phyloP scores from a whole-genome alignment of 2,113 vertebrate genomes.

The Haemorhous mexicanus region DNA sequence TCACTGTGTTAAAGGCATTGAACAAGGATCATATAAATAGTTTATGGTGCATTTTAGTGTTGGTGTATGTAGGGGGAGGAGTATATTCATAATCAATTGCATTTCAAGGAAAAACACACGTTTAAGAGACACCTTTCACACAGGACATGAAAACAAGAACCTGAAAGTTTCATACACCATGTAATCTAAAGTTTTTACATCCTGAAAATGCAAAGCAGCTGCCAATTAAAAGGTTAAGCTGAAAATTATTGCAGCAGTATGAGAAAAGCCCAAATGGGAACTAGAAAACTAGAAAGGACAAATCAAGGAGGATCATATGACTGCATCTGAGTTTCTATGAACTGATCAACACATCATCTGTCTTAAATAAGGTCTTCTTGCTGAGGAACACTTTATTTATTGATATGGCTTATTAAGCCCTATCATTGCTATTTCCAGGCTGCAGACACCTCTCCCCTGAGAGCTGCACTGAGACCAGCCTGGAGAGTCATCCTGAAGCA shows the following conservation, averaged over 20 bases:
- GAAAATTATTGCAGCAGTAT: background rate
- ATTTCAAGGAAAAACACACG: background rate
- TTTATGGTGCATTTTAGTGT: background rate
- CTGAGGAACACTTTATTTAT: background rate
- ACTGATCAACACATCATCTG: background rate
- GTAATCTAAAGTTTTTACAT: background rate
- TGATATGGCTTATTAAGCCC: background rate
- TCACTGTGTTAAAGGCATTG: background rate
- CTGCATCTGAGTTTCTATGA: background rate
- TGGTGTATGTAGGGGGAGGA: background rate
- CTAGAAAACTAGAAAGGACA: background rate
- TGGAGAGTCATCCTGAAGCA: background rate
- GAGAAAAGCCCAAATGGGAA: background rate
- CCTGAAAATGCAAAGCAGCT: background rate
- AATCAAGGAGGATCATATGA: background rate
- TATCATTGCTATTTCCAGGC: background rate
- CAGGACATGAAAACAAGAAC: background rate
- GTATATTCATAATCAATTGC: background rate
- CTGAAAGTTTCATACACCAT: rapidly evolving
- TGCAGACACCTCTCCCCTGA: background rate
- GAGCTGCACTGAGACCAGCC: background rate
- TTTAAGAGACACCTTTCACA: background rate
- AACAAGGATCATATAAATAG: background rate
- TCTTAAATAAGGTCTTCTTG: background rate
- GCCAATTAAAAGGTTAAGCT: background rate